These are phyloP conservation scores for Antechinus stuartii DNA, from an alignment of 2,113 vertebrate species.

Conservation along the genomic window DNA sequence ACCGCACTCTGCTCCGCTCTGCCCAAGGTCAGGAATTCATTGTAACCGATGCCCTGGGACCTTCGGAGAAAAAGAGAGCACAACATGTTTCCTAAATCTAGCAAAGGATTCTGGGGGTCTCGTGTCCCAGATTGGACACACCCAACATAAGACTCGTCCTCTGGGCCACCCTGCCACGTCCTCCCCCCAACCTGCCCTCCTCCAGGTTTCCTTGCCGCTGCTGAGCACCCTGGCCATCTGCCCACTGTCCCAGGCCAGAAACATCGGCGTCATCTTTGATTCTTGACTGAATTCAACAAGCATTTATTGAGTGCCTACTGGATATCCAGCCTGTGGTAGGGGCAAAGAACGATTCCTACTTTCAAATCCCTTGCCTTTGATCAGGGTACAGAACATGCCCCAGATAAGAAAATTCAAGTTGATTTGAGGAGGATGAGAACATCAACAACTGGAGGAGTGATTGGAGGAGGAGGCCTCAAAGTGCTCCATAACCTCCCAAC, in stretches of 20 bases:
- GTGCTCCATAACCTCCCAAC: not conserved
- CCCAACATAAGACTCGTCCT: not conserved
- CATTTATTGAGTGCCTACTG: not conserved
- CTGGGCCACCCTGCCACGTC: not conserved
- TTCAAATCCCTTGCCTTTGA: not conserved
- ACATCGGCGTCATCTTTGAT: not conserved
- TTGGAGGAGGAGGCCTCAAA: not conserved
- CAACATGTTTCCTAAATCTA: too few relatives aligned
- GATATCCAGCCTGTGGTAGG: not conserved
- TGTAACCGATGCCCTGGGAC: not conserved
- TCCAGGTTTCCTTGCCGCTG: not conserved
- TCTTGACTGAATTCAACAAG: not conserved
- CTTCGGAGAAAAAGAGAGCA: too few relatives aligned
- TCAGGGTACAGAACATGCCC: not conserved
- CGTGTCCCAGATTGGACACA: not conserved
- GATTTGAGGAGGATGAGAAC: not conserved
- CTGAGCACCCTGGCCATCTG: not conserved
- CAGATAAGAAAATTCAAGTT: not conserved
- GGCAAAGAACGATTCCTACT: not conserved
- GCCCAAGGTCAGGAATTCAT: not conserved
- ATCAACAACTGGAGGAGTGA: not conserved
- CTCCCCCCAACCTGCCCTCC: not conserved
- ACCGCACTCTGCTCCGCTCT: not conserved
- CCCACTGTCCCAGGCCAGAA: not conserved
- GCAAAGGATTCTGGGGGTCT: not conserved